Percentiles rank a stretch among this genome's conserved stretches.
These are phyloP conservation scores for Poeciliopsis prolifica DNA, from an alignment of 2,113 vertebrate species.

Conservation along the genomic window DNA sequence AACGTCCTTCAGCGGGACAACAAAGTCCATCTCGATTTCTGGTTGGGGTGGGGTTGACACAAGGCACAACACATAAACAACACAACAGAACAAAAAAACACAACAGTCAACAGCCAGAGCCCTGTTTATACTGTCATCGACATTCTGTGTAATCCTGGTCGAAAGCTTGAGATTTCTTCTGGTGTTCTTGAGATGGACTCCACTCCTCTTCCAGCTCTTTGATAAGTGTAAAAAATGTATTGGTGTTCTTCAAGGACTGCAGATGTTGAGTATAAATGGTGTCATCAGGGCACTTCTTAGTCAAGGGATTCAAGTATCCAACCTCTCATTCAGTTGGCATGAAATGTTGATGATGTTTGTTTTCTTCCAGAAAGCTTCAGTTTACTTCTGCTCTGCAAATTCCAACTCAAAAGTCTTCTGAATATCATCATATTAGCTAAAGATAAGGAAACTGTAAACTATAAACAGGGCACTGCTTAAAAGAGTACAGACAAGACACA, in stretches of 20 bases:
- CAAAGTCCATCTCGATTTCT: constrained; percentile 97
- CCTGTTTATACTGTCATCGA: constrained; percentile 14
- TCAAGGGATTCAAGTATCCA: background rate
- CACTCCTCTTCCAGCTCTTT: background rate
- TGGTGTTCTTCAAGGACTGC: background rate
- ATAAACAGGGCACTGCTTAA: background rate
- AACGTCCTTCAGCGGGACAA: constrained; percentile 92
- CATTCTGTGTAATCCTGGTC: background rate
- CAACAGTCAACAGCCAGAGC: constrained; percentile 22
- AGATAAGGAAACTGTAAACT: background rate
- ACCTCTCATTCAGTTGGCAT: background rate
- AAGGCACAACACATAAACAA: constrained; percentile 55
- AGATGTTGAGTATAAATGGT: background rate
- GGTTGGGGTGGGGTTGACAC: constrained; percentile 54
- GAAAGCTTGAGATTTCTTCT: constrained; percentile 5
- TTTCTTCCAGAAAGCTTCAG: background rate
- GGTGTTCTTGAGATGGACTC: background rate
- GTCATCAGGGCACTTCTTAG: background rate
- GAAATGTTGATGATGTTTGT: background rate
- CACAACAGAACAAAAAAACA: constrained; percentile 27
- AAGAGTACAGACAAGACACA: background rate
- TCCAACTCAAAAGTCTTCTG: background rate
- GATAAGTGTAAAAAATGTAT: background rate
- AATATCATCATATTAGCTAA: background rate
- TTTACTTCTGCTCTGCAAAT: background rate